Conservation (phyloP, 1,140 invertebrate species). For the Lerema accius region DNA sequence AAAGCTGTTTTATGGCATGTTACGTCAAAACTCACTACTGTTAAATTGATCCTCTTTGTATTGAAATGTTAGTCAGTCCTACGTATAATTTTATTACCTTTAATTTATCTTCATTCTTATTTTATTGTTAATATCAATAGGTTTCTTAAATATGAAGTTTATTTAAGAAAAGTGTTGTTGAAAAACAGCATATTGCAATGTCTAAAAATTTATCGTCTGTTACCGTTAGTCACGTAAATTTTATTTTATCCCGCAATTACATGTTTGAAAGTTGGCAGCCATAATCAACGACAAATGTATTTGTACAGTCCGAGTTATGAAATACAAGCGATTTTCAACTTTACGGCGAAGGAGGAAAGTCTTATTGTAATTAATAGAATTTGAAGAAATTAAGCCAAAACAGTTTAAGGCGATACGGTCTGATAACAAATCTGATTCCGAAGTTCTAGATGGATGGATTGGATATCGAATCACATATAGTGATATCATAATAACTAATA, state of each 20-base stretch:
- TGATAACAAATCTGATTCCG: constrained; percentile 56
- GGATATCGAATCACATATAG: too few species aligned
- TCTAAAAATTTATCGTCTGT: neutral
- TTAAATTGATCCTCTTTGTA: neutral
- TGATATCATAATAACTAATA: constrained; percentile 10
- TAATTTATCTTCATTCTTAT: too few species aligned
- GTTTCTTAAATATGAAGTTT: too few species aligned
- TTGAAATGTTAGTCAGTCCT: neutral
- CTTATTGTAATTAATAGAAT: constrained; percentile 1
- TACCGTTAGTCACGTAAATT: constrained; percentile 1
- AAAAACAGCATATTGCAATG: neutral
- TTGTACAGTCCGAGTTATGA: constrained; percentile 19
- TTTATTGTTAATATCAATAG: too few species aligned
- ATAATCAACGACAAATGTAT: constrained; percentile 39
- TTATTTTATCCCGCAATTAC: constrained; percentile 20
- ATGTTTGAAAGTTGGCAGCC: constrained; percentile 16
- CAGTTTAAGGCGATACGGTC: constrained; percentile 61
- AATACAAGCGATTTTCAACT: constrained; percentile 37
- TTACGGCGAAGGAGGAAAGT: constrained; percentile 27
- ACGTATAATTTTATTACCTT: too few species aligned
- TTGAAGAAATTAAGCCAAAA: constrained; percentile 36
- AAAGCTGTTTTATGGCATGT: neutral
- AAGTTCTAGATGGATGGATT: constrained; percentile 45
- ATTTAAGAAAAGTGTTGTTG: too few species aligned
- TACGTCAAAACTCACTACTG: neutral